Evolutionary conservation across 2,888 invertebrate species (phyloP), one percentile per base, ranked within the genome.

Genomic region (Siphlonurus alternatus): DNA sequence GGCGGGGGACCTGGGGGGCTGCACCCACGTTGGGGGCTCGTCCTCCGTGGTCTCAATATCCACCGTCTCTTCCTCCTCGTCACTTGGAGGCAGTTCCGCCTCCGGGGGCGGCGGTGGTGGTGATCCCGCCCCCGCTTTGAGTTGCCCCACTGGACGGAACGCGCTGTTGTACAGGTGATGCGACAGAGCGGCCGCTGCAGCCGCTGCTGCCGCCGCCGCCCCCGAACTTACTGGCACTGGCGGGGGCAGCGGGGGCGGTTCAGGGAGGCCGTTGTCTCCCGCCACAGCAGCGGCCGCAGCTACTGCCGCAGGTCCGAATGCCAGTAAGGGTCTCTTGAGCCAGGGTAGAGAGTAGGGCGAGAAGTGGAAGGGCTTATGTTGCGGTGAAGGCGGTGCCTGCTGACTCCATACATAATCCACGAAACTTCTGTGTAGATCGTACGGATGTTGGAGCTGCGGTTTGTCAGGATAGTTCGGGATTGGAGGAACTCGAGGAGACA

Each of bases 1-100:
- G 38, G 5, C 7, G 15, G 38, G 38, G 15, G 38, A 38, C 5
- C 38, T 5, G 15, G 38, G 38, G 38, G 38, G 38, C 5, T 10
- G 5, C 38, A 38, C 38, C 38, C 38, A 38, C 38, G 56, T 20
- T 25, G 76, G 75, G n/a, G 74, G 71, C 66, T 87, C 88, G 69
- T 89, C 90, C 71, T 89, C 89, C 0, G 89, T 90, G 10, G 90
- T 90, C 74, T 92, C 92, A 68, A 92, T 90, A 72, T 92, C 92
- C 15, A 92, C 90, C 69, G 86, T 84, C 73, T 89, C 89, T 70
- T 91, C 89, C 66, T 88, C 88, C 70, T 87, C 87, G 15, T 84
- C 79, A 64, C 84, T 83, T 66, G 81, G 19, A n/a, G 25, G 56
- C n/a, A 18, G 23, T 1, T 3, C 24, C 51, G 3, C 23, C 53